Evolutionary conservation across 2,797 vertebrate species (phyloP), one percentile per base, ranked within the genome.

Genomic region (Sparidentex hasta): DNA sequence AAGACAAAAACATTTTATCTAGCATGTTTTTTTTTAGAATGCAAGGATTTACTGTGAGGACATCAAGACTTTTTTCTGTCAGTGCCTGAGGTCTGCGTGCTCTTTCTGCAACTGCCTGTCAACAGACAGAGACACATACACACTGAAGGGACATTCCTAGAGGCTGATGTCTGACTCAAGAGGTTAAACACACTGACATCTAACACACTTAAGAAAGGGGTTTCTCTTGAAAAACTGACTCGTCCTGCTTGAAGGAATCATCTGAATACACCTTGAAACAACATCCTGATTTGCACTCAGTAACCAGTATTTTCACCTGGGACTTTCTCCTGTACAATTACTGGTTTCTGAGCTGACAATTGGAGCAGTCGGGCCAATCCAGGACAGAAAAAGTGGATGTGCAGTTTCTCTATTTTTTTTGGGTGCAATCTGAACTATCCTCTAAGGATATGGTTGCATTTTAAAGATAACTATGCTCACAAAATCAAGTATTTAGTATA

Each of bases 81-180:
- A 59, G 17, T 7, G 80, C 62, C 54, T 69, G 1, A 14, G 64
- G 48, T 16, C 67, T 73, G 1, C 44, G 21, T 47, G 21, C 27
- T n/a, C 66, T 29, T 51, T 55, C 14, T 68, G 65, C 33, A 44
- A 48, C 65, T 33, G 21, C 3, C 27, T 71, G 74, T 86, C 80
- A 80, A 62, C 56, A 67, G 27, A 80, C 20, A 74, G 47, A 82
- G 76, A 85, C 70, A 80, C 46, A 81, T 59, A 57, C n/a, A 18
- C 17, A 62, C 50, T 14, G 9, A 44, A 43, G 18, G 17, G 17
- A 72, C 59, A 84, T 85, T 88, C 76, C 69, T 68, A 14, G 7
- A 67, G 51, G 63, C 58, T 76, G 57, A 81, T 67, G 72, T 87
- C 69, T 80, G 58, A 46, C 23, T 43, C 61, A 14, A 14, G 67